Base-by-base conservation (phyloP, 2,888 invertebrate genomes). In the Lathronympha strigana region DNA sequence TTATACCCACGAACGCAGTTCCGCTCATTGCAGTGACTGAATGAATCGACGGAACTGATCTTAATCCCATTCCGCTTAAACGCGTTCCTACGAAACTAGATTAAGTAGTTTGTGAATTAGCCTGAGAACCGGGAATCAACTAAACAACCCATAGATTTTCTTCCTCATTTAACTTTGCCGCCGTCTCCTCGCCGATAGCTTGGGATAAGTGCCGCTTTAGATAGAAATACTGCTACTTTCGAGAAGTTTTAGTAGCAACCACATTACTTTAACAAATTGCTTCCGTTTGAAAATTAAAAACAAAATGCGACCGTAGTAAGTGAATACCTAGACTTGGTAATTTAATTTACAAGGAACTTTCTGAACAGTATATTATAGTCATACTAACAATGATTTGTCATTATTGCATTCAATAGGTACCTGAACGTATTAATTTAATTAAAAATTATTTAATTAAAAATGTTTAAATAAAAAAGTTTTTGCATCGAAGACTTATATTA, bases 151-250 rank as follows among this genome's bases (percentile, higher is more conserved):
- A 83, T 84, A 83, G 79, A 85, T 85, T 87, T 87, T 83, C 85
- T 78, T 83, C 80, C 81, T 85, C 84, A 86, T 87, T 87, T 82
- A 88, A 88, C 84, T 87, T 87, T 77, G 75, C 72, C 72, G 75
- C 66, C 69, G 72, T 73, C 69, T 71, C 68, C 47, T 62, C 71
- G 68, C 63, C 69, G 77, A 80, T 77, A 73, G 74, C 69, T 72
- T 61, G 67, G 74, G 82, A 84, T 85, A 83, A 83, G 80, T 79
- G 71, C 68, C 67, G 62, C 72, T 64, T 53, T 64, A 47, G 60
- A 64, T 69, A 71, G 71, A 67, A 71, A 74, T 71, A 72, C 71
- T 70, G 66, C 71, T 76, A 78, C 74, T 81, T 81, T 75, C 63
- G 71, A 70, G 66, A 72, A 72, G 71, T 70, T 70, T 67, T 67